Percentiles rank a stretch among this genome's conserved stretches.
Conservation (phyloP, 2,113 vertebrate species). For the Silurus glanis region DNA sequence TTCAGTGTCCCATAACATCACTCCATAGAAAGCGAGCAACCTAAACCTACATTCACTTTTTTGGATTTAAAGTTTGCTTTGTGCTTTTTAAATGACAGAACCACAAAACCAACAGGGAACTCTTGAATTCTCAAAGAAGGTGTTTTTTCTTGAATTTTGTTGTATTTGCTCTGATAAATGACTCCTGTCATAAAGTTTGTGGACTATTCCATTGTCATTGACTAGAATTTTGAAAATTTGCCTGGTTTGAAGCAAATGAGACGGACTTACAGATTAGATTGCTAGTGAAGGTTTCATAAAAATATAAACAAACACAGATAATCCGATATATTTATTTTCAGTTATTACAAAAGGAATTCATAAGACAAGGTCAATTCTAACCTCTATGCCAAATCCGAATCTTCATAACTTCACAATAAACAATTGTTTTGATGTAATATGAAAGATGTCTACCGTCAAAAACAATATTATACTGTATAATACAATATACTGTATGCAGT, state of each 20-base stretch:
- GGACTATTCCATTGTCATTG: neutral
- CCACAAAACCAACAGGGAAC: neutral
- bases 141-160: neutral
- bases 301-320: neutral
- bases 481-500: neutral
- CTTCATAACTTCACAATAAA: neutral
- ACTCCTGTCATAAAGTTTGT: neutral
- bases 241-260: neutral
- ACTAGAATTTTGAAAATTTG: neutral
- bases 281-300: neutral
- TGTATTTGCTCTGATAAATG: neutral
- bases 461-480: neutral
- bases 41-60: constrained; percentile 27
- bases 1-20: constrained; percentile 37
- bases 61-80: constrained; percentile 12
- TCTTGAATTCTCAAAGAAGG: neutral
- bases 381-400: neutral
- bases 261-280: neutral
- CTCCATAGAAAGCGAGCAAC: constrained; percentile 25
- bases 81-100: neutral
- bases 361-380: neutral
- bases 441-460: too few relatives aligned
- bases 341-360: neutral
- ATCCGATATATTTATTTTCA: neutral
- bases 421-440: neutral